Base-by-base conservation (phyloP, 2,113 vertebrate species). In the Phylloscopus trochiloides region DNA sequence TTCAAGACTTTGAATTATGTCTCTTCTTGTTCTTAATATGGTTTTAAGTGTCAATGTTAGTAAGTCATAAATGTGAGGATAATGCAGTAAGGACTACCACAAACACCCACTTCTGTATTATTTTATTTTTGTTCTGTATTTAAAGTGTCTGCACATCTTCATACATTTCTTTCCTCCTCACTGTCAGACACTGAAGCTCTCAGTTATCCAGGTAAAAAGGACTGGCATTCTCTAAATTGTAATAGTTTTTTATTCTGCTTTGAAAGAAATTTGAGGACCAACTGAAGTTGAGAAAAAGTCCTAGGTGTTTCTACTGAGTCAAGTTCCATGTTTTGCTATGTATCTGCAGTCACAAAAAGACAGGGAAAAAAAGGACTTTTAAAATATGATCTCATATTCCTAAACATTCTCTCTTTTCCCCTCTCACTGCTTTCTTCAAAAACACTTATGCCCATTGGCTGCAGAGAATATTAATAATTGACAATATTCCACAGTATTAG, bases 191-290 rank as follows among this genome's bases (percentile, higher is more conserved):
- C 17, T 8, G 12, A 86, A 26, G 28, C 18, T 77, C 45, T 36
- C 21, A 31, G 21, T 74, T 76, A 70, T 7, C 12, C 38, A 72
- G 18, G 28, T 70, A 31, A 14, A 47, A 87, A 17, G 28, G 25
- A 57, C 6, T 28, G 52, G 16, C 18, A 42, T 7, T 54, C 61
- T 89, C 88, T 74, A 95, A 86, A 82, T 43, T 31, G 36, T 59
- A 26, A 54, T 1, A 8, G 38, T 52, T 85, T 90, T 48, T 72
- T 29, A 32, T 25, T 94, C 42, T 66, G 45, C 89, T 61, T 43
- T 92, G 89, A 97, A 98, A 79, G 93, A 88, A 71, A 98, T 95
- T 42, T 77, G 93, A 83, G 92, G 96, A 36, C 42, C 59, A 66
- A 86, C 79, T 31, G 82, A 79, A n/a, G 94, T 92, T 28, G 71